Conservation (phyloP, 2,113 vertebrate species). For the Pelmatolapia mariae region DNA sequence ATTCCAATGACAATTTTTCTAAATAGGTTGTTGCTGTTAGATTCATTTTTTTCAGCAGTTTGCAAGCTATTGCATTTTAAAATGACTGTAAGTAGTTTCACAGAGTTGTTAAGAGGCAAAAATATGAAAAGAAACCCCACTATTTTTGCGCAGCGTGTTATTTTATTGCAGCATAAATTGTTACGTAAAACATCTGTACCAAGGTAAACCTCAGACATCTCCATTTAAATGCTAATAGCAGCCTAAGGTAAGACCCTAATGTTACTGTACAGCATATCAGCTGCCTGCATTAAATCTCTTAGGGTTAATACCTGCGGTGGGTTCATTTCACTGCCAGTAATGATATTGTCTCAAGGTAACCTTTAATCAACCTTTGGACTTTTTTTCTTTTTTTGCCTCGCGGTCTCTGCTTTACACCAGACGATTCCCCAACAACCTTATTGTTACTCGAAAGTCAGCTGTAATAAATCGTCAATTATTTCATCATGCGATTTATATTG, state of each 20-base stretch:
- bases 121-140: too few species aligned
- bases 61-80: background rate
- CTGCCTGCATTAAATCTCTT: background rate
- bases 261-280: background rate
- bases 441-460: constrained; percentile 9
- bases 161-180: background rate
- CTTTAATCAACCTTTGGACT: background rate
- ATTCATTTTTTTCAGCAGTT: background rate
- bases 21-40: background rate
- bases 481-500: constrained; percentile 39
- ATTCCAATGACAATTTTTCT: background rate
- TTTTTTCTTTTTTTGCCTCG: background rate
- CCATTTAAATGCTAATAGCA: background rate
- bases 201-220: background rate
- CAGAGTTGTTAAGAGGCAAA: background rate
- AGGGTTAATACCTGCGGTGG: background rate
- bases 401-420: background rate
- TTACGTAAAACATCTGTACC: background rate
- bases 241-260: background rate
- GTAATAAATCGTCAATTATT: constrained; percentile 46
- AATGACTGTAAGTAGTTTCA: background rate
- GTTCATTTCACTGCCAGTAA: background rate
- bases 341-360: background rate
- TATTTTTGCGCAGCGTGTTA: background rate
- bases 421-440: background rate